These are phyloP conservation scores for Umimayanthus chanpuru DNA, from an alignment of 92 coral and sea anemone genomes.

Conservation along the genomic window DNA sequence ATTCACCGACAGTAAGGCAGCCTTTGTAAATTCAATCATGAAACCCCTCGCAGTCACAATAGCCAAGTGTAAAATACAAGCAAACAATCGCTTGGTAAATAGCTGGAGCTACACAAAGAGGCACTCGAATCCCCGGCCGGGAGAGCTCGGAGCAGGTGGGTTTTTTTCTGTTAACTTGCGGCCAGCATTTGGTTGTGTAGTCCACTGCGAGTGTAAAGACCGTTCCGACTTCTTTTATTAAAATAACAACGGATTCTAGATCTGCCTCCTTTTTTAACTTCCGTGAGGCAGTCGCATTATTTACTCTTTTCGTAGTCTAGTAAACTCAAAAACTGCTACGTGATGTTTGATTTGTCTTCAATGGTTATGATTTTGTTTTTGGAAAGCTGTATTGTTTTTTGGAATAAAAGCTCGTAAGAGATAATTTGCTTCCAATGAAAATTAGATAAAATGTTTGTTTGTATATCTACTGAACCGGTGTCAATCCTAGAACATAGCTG, in stretches of 20 bases:
- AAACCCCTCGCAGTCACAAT: slow-evolving; percentile 20
- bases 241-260: neutral
- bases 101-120: neutral
- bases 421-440: too few relatives aligned
- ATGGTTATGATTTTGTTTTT: too few relatives aligned
- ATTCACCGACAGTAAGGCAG: neutral
- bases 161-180: neutral
- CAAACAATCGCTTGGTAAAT: slow-evolving; percentile 19
- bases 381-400: too few relatives aligned
- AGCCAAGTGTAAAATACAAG: slow-evolving; percentile 29
- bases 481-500: too few relatives aligned
- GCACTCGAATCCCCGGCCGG: slow-evolving; percentile 13
- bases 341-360: too few relatives aligned
- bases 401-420: too few relatives aligned
- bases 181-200: neutral
- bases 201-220: neutral
- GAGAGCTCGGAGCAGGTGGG: slow-evolving; percentile 7
- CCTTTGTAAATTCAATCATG: neutral
- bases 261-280: neutral
- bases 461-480: neutral
- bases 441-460: neutral
- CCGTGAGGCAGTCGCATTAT: too few relatives aligned
- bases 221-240: neutral
- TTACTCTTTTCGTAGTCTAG: neutral
- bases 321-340: neutral